phyloP scores from a whole-genome alignment of 2,113 vertebrate genomes.

The Paradisaea rubra region DNA sequence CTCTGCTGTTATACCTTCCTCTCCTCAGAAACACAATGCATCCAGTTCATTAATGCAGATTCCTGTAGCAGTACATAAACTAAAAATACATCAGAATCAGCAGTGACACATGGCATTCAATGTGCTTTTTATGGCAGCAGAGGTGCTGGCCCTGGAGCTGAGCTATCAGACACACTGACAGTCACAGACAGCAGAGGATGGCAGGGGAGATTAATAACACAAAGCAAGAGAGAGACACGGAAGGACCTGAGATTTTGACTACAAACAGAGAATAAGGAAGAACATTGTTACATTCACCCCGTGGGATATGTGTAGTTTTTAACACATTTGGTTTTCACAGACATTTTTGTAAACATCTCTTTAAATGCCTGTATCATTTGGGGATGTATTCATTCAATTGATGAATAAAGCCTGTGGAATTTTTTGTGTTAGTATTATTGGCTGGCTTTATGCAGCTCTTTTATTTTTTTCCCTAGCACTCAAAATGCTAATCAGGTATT shows the following conservation, averaged over 20 bases:
- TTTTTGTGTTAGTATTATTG: neutral
- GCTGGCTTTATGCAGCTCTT: neutral
- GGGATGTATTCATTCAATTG: neutral
- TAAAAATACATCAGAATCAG: neutral
- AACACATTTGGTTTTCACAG: neutral
- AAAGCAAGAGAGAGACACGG: neutral
- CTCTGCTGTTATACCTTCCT: neutral
- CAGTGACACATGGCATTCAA: neutral
- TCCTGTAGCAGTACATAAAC: neutral
- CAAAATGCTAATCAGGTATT: neutral
- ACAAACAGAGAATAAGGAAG: neutral
- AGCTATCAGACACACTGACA: neutral
- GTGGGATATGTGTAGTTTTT: neutral
- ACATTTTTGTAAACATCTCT: neutral
- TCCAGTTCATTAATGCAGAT: neutral
- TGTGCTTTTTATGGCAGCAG: neutral
- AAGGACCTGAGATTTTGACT: neutral
- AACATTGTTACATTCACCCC: neutral
- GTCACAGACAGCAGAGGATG: neutral
- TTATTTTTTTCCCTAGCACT: neutral
- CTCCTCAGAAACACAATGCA: neutral
- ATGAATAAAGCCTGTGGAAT: neutral
- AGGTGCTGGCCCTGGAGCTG: neutral
- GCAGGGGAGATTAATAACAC: neutral
- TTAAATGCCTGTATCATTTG: neutral